Base-by-base conservation (phyloP, 2,888 invertebrate species). In the Limnephilus auricula region DNA sequence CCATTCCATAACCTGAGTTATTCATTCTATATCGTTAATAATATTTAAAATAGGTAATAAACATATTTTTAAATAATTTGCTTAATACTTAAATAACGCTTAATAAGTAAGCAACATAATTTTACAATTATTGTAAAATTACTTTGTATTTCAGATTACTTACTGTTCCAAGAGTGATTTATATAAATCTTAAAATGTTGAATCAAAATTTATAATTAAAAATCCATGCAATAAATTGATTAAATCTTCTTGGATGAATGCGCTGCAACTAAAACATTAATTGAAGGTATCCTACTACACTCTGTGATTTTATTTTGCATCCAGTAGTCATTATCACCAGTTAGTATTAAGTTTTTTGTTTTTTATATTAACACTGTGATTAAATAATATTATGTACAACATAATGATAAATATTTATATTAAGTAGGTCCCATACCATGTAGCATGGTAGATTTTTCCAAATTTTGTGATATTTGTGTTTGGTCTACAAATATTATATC, bases 161-260 rank as follows among this genome's bases (percentile, higher is more conserved):
- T 32, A 82, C 82, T 34, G 25, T 34, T 82, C 82, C 34, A 82
- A 82, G 82, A 34, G 34, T 34, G 82, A 82, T 82, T 82, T 82
- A 32, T 25, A 82, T 32, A 34, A 34, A 34, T 25, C 10, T 82
- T 32, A 34, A 18, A 34, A n/a, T 82, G 34, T 82, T 82, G 12
- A 25, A 82, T 65, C 34, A 82, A 82, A 82, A 25, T 34, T 9
- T 82, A 25, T 34, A 34, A 25, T 82, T 32, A 37, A 82, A 37
- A 82, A 82, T 82, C 34, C 34, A n/a, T 82, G 34, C 65, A 9
- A 65, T 25, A 31, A 82, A 31, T 32, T 32, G 18, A 32, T 82
- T 80, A 31, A 34, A 82, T 82, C 34, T 82, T 82, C 34, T 82
- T 18, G 18, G 34, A 32, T n/a, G 32, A 32, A 37, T 82, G n/a